Evolutionary conservation across 2,797 vertebrate genomes (phyloP).

Genomic region (Sebastiscus tertius): DNA sequence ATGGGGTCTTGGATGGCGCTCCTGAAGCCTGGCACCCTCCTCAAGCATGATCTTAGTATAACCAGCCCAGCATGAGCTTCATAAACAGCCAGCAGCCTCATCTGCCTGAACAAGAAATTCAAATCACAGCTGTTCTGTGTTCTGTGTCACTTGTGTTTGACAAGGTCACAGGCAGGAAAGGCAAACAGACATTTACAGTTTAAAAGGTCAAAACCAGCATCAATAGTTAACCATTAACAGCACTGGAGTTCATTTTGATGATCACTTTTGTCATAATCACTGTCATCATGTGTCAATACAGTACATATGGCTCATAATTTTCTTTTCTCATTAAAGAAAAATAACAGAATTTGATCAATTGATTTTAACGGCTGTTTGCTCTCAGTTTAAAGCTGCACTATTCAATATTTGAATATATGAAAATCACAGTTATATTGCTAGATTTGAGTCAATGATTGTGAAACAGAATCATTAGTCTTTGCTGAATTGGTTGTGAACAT

Average conservation of each 20-base stretch:
- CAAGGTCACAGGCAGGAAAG: slow-evolving; percentile 17
- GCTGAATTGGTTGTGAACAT: neutral
- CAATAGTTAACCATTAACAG: neutral
- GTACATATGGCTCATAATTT: neutral
- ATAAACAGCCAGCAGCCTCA: slow-evolving; percentile 27
- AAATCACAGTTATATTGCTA: neutral
- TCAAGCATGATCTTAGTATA: slow-evolving; percentile 60
- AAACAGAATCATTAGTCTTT: neutral
- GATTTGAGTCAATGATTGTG: neutral
- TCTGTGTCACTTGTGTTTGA: neutral
- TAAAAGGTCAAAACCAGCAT: slow-evolving; percentile 9
- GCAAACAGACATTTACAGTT: neutral
- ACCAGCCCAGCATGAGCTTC: slow-evolving; percentile 48
- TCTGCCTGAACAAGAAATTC: slow-evolving; percentile 19
- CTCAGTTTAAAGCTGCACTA: neutral
- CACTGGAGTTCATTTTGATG: neutral
- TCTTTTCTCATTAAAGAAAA: neutral
- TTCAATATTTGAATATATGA: neutral
- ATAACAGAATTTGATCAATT: neutral
- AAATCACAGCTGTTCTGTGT: slow-evolving; percentile 5
- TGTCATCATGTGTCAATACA: neutral
- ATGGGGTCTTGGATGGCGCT: slow-evolving; percentile 40
- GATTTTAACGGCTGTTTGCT: neutral
- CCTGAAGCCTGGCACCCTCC: slow-evolving; percentile 39
- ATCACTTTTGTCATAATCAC: neutral